Evolutionary conservation across 2,797 vertebrate genomes (phyloP), one percentile per base, ranked within the genome.

Genomic region (Morelia viridis): DNA sequence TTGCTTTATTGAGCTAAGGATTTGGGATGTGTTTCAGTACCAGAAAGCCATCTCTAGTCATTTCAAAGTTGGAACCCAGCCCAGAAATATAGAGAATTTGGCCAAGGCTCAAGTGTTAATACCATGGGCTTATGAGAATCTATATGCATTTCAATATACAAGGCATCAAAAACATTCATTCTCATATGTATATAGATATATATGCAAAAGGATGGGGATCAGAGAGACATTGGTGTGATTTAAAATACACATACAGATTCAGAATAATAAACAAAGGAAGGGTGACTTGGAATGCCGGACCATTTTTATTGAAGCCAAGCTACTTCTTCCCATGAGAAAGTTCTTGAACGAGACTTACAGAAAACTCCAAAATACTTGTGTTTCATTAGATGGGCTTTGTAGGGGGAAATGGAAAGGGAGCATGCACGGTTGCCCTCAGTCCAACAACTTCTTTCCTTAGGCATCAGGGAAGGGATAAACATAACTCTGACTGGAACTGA

Each of bases 321-420:
- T 92, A 4, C 26, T 89, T 96, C 91, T 97, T 97, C 94, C 94
- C 91, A 0, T 96, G 96, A 96, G 96, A 97, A 96, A 97, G 90
- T 35, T 85, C 93, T 92, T 89, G 68, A 94, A 9, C 0, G 89
- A 93, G 58, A 4, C 15, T 90, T 62, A 90, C 35, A 88, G 10
- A 35, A 61, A 94, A 22, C 50, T 85, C 86, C 28, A 90, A 95
- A 91, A 94, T 91, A 86, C 92, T 92, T 92, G 91, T 4, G 0
- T 1, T 56, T 93, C 60, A n/a, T 91, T 88, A 3, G 7, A 92
- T 90, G 91, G 46, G 31, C 15, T 90, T 90, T 65, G 86, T 91
- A 46, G 56, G 89, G 90, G 28, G 91, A 88, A 5, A 11, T 76
- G 87, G 91, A 85, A 87, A 94, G 35, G 84, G 80, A 60, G 86